phyloP scores from a whole-genome alignment of 1,140 invertebrate genomes.

The Arion vulgaris region DNA sequence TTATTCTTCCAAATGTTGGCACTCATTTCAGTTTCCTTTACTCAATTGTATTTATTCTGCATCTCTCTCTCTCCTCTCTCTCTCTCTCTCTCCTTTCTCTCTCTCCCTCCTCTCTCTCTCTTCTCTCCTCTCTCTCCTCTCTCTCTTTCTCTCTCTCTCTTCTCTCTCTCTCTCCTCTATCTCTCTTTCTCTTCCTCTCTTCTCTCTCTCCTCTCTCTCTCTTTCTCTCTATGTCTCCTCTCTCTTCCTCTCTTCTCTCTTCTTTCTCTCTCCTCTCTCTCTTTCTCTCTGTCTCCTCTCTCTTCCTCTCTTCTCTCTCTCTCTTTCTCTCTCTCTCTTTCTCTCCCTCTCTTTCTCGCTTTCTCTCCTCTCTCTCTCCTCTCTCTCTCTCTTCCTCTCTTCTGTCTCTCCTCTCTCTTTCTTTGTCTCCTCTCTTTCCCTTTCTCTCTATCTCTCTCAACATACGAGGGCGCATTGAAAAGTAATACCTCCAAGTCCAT shows the following conservation, averaged over 20 bases:
- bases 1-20: too few relatives aligned
- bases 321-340: constrained; percentile 1
- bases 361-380: not conserved
- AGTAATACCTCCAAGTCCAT: too few relatives aligned
- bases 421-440: not conserved
- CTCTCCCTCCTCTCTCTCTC: not conserved
- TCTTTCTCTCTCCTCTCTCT: constrained; percentile 8
- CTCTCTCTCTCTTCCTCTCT: constrained; percentile 14
- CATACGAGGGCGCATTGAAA: too few relatives aligned
- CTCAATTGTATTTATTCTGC: not conserved
- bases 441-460: too few relatives aligned
- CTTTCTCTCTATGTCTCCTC: too few relatives aligned
- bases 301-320: not conserved
- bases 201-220: not conserved
- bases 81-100: not conserved
- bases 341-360: not conserved
- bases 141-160: constrained; percentile 26
- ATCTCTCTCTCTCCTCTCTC: not conserved
- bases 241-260: not conserved
- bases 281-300: too few relatives aligned
- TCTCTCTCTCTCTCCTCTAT: too few relatives aligned
- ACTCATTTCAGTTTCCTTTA: too few relatives aligned
- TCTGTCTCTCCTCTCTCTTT: not conserved
- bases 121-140: not conserved
- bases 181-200: constrained; percentile 26